A percentile compares a stretch with the other conserved stretches of the same genome.
These are phyloP conservation scores for Lasioglossum figueresi DNA, from an alignment of 2,888 invertebrate genomes.

Conservation along the genomic window DNA sequence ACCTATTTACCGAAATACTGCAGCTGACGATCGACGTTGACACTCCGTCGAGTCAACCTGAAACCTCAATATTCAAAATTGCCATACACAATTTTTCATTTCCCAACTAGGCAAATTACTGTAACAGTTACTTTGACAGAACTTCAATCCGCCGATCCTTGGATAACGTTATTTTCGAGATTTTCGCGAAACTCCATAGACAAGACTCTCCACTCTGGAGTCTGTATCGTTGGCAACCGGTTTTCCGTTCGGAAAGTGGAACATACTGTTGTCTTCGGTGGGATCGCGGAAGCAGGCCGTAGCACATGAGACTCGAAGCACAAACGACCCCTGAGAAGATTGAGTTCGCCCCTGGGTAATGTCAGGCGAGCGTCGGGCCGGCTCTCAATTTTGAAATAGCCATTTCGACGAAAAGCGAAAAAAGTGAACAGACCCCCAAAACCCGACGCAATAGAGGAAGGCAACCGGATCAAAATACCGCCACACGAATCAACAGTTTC, in stretches of 20 bases:
- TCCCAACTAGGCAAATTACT: neutral
- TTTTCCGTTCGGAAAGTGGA: slow-evolving; percentile 43
- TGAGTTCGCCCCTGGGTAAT: slow-evolving; percentile 80
- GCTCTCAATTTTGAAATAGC: slow-evolving; percentile 91
- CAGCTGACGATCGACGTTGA: slow-evolving; percentile 57
- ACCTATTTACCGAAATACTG: neutral
- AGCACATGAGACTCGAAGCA: slow-evolving; percentile 56
- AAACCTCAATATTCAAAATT: neutral
- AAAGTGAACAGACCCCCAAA: slow-evolving; percentile 86
- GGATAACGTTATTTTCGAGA: neutral
- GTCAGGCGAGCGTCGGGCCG: slow-evolving; percentile 84
- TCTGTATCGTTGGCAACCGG: slow-evolving; percentile 23
- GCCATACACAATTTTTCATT: neutral
- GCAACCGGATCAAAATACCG: slow-evolving; percentile 84
- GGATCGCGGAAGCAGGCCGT: slow-evolving; percentile 43
- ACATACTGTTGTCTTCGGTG: slow-evolving; percentile 25
- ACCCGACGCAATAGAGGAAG: slow-evolving; percentile 91
- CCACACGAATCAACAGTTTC: slow-evolving; percentile 83
- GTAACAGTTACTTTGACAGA: neutral
- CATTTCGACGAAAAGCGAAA: slow-evolving; percentile 85
- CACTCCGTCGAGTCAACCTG: slow-evolving; percentile 54
- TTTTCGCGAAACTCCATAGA: slow-evolving; percentile 4
- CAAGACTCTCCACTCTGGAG: neutral
- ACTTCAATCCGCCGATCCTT: slow-evolving; percentile 30
- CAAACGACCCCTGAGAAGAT: slow-evolving; percentile 61